Base-by-base conservation (phyloP, 2,797 vertebrate genomes). In the Sternarchorhynchus goeldii region DNA sequence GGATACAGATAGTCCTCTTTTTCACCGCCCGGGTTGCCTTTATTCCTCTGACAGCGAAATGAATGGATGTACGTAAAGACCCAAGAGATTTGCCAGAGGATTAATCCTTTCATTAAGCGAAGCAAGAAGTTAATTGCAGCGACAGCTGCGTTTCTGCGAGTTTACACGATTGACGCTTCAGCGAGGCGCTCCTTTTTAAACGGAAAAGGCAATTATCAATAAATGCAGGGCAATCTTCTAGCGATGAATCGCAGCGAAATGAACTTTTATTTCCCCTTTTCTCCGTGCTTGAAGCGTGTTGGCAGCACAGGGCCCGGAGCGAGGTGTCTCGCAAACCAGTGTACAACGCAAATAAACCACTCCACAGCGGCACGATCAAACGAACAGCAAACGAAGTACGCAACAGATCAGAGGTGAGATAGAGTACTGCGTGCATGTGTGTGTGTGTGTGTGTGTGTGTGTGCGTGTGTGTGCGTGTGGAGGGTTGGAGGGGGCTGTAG, bases 121-220 rank as follows among this genome's bases (percentile, higher is more conserved):
- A 92, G 91, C 90, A 89, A 93, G 92, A 92, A 91, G 92, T 92
- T 94, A 93, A 94, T 94, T 94, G 92, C 92, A 90, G 89, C 90
- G 90, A 92, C 92, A 94, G 93, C 92, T 94, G 93, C 92, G 90
- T 90, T 89, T 89, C 92, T 91, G 73, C 80, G 86, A 92, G 91
- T 93, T 93, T 92, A 92, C 90, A 89, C 88, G 81, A 90, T 87
- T 87, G 90, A 87, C 84, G 86, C 85, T 89, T 90, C 88, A 83
- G 88, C 87, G 86, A 86, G 66, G 83, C 85, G 41, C 88, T 88
- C 87, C 88, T 90, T 84, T 92, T 87, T 89, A 91, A 90, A 88
- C 87, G 90, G 92, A 92, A 92, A 92, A 93, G 88, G 91, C 91
- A 93, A 94, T 93, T 93, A 94, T 93, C 92, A 92, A 93, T 93